phyloP scores from a whole-genome alignment of 2,797 vertebrate genomes.

The Coreius guichenoti region DNA sequence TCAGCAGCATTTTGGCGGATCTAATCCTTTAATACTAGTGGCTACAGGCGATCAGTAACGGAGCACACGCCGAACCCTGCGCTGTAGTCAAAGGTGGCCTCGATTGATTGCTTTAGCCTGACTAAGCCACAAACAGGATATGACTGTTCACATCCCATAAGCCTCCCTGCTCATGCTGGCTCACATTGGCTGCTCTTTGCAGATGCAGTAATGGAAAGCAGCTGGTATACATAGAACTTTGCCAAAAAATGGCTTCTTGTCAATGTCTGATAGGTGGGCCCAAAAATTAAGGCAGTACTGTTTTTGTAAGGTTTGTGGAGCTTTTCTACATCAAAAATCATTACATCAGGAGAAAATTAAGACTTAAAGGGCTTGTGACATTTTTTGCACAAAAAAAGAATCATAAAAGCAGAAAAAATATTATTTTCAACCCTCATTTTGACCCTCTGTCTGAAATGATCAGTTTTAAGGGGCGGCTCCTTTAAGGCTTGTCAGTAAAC shows the following conservation, averaged over 20 bases:
- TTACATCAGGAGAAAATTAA: background rate
- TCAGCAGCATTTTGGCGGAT: slow-evolving; percentile 40
- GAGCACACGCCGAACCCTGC: slow-evolving; percentile 39
- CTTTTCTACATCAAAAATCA: background rate
- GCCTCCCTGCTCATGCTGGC: slow-evolving; percentile 38
- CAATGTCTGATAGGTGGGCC: background rate
- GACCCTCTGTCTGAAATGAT: no score
- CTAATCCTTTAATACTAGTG: slow-evolving; percentile 58
- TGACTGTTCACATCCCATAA: slow-evolving; percentile 48
- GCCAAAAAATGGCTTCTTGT: background rate
- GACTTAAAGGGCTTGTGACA: background rate
- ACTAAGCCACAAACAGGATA: slow-evolving; percentile 44
- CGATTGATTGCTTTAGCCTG: slow-evolving; percentile 58
- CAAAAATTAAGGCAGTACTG: background rate
- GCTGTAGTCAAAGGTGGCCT: slow-evolving; percentile 43
- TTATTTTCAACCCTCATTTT: no score
- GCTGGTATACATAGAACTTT: background rate
- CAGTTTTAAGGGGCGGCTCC: no score
- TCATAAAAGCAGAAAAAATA: no score
- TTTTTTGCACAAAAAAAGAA: no score
- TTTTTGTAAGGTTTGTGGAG: background rate
- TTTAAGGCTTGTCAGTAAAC: no score
- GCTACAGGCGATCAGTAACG: slow-evolving; percentile 54
- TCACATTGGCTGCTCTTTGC: slow-evolving; percentile 20
- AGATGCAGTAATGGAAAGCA: slow-evolving; percentile 20